Conservation (phyloP, 2,888 invertebrate species). For the Pantelozetes paolii region DNA sequence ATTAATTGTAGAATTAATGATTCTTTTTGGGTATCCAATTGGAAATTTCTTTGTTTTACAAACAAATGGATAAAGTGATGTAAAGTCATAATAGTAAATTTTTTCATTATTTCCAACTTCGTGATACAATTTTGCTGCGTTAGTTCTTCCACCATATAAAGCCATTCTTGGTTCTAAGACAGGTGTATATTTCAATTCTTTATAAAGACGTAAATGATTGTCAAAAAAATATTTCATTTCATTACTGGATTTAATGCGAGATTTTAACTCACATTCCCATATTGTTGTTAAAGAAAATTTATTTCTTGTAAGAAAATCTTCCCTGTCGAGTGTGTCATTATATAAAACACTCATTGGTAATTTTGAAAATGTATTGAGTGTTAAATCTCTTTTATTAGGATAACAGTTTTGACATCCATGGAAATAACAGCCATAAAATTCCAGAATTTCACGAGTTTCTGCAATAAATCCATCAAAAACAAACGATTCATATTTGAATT, state of each 20-base stretch:
- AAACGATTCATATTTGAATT: conserved; percentile 42
- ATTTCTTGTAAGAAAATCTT: conserved; percentile 28
- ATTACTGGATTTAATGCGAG: conserved; percentile 43
- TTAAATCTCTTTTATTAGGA: background rate
- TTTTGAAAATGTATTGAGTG: background rate
- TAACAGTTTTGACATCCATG: conserved; percentile 47
- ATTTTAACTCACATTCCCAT: conserved; percentile 48
- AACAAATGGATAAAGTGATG: conserved; percentile 49
- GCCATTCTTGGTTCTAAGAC: conserved; percentile 48
- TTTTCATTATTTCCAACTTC: conserved; percentile 44
- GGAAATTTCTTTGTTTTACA: conserved; percentile 48
- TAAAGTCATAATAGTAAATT: conserved; percentile 49
- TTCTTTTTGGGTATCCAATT: conserved; percentile 47
- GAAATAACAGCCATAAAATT: conserved; percentile 47
- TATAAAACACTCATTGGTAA: conserved; percentile 42
- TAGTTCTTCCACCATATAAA: conserved; percentile 49
- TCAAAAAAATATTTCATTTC: conserved; percentile 43
- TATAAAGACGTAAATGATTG: background rate
- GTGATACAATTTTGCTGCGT: conserved; percentile 48
- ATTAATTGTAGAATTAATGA: conserved; percentile 44
- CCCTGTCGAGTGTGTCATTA: conserved; percentile 42
- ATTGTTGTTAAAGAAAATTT: conserved; percentile 45
- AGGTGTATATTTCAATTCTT: conserved; percentile 41
- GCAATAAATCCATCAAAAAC: conserved; percentile 45
- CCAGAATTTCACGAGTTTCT: conserved; percentile 42